These are phyloP conservation scores for Cepphus grylle DNA, from an alignment of 2,113 vertebrate species.

Conservation along the genomic window DNA sequence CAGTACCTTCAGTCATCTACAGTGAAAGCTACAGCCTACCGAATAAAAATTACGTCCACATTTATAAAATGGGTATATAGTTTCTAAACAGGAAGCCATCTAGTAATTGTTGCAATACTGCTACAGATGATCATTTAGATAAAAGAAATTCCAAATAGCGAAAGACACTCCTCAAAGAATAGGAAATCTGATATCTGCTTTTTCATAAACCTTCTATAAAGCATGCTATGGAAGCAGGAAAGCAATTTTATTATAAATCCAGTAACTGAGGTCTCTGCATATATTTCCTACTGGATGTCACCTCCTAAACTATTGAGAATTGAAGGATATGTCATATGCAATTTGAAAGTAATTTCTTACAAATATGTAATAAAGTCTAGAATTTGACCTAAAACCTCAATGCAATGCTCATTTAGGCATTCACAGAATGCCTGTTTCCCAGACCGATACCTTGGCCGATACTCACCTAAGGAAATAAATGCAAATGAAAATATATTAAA, in stretches of 20 bases:
- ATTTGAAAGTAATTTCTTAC: neutral
- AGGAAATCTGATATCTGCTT: neutral
- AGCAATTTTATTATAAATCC: neutral
- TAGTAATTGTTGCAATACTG: neutral
- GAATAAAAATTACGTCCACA: neutral
- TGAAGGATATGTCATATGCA: neutral
- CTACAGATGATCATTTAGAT: neutral
- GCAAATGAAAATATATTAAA: neutral
- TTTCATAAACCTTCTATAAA: neutral
- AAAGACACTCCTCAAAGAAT: neutral
- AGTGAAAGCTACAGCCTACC: neutral
- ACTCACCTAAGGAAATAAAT: neutral
- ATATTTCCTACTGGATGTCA: neutral
- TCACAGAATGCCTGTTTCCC: neutral
- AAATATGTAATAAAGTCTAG: neutral
- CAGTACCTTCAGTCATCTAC: neutral
- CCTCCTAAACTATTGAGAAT: neutral
- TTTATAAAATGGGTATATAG: neutral
- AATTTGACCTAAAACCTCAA: neutral
- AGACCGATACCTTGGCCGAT: fast-evolving
- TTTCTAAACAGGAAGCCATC: neutral
- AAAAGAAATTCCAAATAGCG: neutral
- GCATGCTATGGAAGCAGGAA: neutral
- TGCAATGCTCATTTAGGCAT: neutral
- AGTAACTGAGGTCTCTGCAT: neutral